Percentiles rank a stretch among this genome's conserved stretches.
phyloP scores from a whole-genome alignment of 2,888 invertebrate genomes.

The Synergus laeviventris region DNA sequence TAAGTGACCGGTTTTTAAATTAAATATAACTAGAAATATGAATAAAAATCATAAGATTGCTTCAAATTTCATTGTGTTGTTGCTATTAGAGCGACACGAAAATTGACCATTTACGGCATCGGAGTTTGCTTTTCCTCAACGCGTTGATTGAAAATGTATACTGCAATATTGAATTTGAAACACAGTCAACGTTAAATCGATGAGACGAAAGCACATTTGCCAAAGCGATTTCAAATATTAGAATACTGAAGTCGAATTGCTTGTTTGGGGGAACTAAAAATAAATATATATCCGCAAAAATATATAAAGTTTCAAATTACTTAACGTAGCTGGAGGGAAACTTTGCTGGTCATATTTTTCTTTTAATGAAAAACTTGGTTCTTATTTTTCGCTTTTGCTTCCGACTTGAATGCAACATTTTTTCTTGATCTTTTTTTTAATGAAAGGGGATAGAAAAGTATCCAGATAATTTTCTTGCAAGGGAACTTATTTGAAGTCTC shows the following conservation, averaged over 20 bases:
- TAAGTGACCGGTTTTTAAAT: too few species aligned
- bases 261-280: not conserved
- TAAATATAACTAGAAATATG: too few species aligned
- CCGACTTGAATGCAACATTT: not conserved
- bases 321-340: too few species aligned
- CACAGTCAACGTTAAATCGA: not conserved
- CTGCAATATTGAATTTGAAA: not conserved
- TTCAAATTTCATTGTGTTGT: too few species aligned
- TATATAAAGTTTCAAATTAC: too few species aligned
- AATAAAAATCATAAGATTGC: too few species aligned
- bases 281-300: not conserved
- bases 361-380: too few species aligned
- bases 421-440: not conserved
- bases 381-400: too few species aligned
- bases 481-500: not conserved
- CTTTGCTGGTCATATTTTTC: too few species aligned
- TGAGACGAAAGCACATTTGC: not conserved
- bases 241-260: not conserved
- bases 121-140: too few species aligned
- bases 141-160: not conserved
- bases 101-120: too few species aligned
- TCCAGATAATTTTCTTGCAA: not conserved
- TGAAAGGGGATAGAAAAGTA: not conserved
- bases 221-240: not conserved
- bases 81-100: too few species aligned